Conservation (phyloP, 2,797 vertebrate species). For the Cygnus olor region DNA sequence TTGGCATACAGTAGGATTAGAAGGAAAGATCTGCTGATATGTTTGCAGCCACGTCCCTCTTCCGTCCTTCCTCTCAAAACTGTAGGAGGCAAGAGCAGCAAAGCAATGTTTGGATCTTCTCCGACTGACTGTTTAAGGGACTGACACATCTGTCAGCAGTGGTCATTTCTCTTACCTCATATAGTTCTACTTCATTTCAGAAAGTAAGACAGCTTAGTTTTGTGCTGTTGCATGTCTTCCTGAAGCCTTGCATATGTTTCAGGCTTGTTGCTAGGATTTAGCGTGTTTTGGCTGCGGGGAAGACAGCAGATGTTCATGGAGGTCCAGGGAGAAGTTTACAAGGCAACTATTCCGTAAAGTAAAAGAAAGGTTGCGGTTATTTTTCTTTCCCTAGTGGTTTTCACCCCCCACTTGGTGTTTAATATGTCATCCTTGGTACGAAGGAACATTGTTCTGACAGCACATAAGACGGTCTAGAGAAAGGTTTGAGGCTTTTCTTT, state of each 20-base stretch:
- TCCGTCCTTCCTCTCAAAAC: neutral
- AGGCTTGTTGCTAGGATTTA: neutral
- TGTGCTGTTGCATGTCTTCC: neutral
- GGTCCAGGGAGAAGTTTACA: neutral
- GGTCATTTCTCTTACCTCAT: neutral
- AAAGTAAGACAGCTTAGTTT: neutral
- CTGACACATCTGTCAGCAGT: neutral
- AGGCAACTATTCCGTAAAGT: neutral
- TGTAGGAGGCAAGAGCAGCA: neutral
- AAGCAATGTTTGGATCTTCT: neutral
- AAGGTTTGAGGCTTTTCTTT: neutral
- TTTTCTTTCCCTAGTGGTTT: neutral
- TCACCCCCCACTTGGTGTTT: neutral
- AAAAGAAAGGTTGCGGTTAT: neutral
- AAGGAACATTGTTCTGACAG: neutral
- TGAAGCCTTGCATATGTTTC: neutral
- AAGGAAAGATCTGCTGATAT: neutral
- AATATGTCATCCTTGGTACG: neutral
- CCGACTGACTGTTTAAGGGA: neutral
- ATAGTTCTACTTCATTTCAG: neutral
- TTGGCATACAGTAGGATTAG: neutral
- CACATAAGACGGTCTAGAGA: neutral
- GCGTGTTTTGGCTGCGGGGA: neutral
- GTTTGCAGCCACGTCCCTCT: neutral
- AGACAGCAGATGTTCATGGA: neutral